phyloP scores from a whole-genome alignment of 92 coral and sea anemone genomes.

The Ricordea florida region DNA sequence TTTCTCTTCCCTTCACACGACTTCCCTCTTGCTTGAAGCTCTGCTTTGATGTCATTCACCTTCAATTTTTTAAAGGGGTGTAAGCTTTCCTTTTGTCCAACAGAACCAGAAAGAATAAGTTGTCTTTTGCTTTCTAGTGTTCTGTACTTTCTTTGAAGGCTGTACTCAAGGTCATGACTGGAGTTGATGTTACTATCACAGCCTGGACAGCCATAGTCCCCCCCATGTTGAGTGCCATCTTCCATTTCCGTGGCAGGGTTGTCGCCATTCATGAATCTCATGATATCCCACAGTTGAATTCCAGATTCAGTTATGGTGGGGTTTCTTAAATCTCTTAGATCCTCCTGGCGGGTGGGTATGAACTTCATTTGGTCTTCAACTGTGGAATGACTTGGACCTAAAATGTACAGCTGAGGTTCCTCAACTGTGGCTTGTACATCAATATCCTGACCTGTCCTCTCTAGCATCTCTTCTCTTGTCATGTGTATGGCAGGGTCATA shows the following conservation, averaged over 20 bases:
- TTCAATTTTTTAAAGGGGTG: constrained; percentile 44
- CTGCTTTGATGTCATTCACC: constrained; percentile 25
- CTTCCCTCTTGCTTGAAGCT: constrained; percentile 13
- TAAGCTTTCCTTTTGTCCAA: constrained; percentile 5
- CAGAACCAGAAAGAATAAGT: constrained; percentile 15
- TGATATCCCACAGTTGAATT: constrained; percentile 4
- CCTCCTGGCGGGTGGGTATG: constrained; percentile 43
- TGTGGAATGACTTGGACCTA: constrained; percentile 36
- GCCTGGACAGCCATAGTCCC: constrained; percentile 50
- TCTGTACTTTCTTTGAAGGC: constrained; percentile 11
- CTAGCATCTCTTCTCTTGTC: constrained; percentile 8
- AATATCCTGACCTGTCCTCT: constrained; percentile 11
- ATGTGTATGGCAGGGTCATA: constrained; percentile 40
- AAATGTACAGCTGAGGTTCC: constrained; percentile 53
- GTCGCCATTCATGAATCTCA: constrained; percentile 57
- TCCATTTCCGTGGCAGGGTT: constrained; percentile 44
- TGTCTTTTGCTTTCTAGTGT: constrained; percentile 9
- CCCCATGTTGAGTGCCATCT: constrained; percentile 54
- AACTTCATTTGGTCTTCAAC: constrained; percentile 54
- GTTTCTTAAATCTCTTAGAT: constrained; percentile 6
- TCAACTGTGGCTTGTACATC: constrained; percentile 55
- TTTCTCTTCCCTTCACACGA: constrained; percentile 17
- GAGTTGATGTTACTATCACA: constrained; percentile 13
- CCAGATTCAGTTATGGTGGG: constrained; percentile 16
- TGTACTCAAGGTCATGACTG: constrained; percentile 31